These are phyloP conservation scores for Eristalis intricaria DNA, from an alignment of 2,888 invertebrate genomes.

Conservation along the genomic window DNA sequence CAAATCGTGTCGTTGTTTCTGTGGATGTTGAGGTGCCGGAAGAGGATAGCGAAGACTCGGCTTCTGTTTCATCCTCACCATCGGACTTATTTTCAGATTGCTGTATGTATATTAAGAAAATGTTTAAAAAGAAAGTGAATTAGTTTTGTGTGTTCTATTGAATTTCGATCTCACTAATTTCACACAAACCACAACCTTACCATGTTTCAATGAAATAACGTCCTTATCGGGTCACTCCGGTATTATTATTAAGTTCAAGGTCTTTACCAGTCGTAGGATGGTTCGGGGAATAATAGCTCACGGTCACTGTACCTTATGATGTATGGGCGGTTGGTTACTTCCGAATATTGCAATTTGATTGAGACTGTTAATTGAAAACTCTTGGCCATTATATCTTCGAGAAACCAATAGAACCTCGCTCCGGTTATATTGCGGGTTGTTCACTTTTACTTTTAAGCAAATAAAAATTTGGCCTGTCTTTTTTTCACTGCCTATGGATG, in stretches of 20 bases:
- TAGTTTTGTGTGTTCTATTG: background rate
- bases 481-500: background rate
- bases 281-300: conserved; percentile 75
- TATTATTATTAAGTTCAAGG: conserved; percentile 37
- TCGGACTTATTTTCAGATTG: conserved; percentile 63
- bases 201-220: conserved; percentile 57
- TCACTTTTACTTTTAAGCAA: conserved; percentile 15
- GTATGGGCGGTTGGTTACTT: conserved; percentile 75
- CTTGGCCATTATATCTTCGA: conserved; percentile 64
- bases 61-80: conserved; percentile 72
- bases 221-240: conserved; percentile 42
- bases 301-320: conserved; percentile 78
- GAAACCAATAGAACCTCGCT: conserved; percentile 50
- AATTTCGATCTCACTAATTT: background rate
- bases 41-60: conserved; percentile 72
- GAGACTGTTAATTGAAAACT: conserved; percentile 59
- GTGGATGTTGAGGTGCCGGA: conserved; percentile 26
- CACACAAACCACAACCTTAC: conserved; percentile 46
- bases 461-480: background rate
- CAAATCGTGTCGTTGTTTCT: conserved; percentile 60
- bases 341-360: conserved; percentile 63
- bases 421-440: conserved; percentile 31
- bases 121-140: background rate
- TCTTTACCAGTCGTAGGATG: conserved; percentile 63
- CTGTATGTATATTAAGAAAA: conserved; percentile 14